A percentile compares a stretch with the other conserved stretches of the same genome.
phyloP scores from a whole-genome alignment of 2,113 vertebrate species.

The Oncorhynchus keta region DNA sequence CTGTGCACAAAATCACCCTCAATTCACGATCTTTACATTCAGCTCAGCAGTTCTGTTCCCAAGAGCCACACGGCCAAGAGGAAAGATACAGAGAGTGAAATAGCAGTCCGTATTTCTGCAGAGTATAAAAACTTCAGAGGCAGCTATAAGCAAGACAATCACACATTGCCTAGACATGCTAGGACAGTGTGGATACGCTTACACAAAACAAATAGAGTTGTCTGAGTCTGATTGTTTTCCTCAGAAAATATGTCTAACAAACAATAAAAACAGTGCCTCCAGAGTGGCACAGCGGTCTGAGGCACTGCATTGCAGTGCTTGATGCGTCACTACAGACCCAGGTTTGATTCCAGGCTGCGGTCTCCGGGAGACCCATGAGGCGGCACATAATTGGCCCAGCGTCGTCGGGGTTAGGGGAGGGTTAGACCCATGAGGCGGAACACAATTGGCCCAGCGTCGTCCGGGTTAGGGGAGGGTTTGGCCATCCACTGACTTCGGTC shows the following conservation, averaged over 20 bases:
- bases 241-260: conserved; percentile 37
- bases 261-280: neutral
- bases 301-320: no score
- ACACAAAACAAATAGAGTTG: conserved; percentile 27
- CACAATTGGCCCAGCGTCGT: no score
- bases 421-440: no score
- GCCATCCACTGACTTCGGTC: no score
- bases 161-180: conserved; percentile 46
- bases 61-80: conserved; percentile 33
- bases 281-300: no score
- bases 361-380: no score
- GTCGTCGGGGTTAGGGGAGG: no score
- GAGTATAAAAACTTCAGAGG: conserved; percentile 34
- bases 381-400: no score
- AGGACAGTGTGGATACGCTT: conserved; percentile 39
- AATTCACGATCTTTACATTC: conserved; percentile 47
- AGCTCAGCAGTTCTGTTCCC: conserved; percentile 57
- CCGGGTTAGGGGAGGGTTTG: no score
- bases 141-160: conserved; percentile 56
- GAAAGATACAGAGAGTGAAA: conserved; percentile 28
- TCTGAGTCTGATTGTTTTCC: conserved; percentile 2
- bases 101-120: conserved; percentile 40
- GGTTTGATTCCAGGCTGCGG: no score
- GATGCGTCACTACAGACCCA: no score
- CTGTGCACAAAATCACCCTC: conserved; percentile 52